Evolutionary conservation across 2,113 vertebrate species (phyloP).

Genomic region (Sceloporus tristichus): DNA sequence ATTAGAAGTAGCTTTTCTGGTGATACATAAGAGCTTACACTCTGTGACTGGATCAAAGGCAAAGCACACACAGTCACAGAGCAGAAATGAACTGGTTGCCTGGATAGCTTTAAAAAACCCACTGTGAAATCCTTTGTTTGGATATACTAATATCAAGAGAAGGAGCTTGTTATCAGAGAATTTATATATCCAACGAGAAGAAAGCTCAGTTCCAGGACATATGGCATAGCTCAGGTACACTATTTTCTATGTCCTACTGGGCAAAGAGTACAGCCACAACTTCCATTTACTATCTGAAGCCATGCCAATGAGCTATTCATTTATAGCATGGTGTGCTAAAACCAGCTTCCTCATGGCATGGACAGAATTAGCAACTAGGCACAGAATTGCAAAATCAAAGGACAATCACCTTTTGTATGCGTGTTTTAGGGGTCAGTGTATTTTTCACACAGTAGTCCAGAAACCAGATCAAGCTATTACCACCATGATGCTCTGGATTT

Average conservation of each 20-base stretch:
- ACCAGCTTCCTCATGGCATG: background rate
- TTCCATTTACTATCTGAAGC: background rate
- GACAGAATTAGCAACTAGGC: background rate
- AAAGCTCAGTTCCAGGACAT: background rate
- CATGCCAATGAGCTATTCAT: background rate
- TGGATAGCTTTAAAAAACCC: background rate
- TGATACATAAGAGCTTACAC: background rate
- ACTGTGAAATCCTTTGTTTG: constrained; percentile 7
- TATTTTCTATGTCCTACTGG: background rate
- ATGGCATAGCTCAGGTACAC: background rate
- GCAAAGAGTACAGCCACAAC: background rate
- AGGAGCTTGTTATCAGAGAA: background rate
- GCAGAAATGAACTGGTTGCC: constrained; percentile 3
- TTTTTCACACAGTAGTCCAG: background rate
- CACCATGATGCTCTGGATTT: background rate
- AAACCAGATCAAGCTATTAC: background rate
- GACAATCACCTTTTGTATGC: background rate
- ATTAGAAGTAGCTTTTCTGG: constrained; percentile 16
- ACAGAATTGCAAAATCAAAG: background rate
- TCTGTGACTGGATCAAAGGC: constrained; percentile 24
- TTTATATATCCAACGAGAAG: background rate
- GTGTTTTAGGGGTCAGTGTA: background rate
- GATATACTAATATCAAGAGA: background rate
- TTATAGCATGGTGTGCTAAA: background rate
- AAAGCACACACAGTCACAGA: background rate